These are phyloP conservation scores for Phaenicophaeus curvirostris DNA, from an alignment of 2,797 vertebrate species.

Conservation along the genomic window DNA sequence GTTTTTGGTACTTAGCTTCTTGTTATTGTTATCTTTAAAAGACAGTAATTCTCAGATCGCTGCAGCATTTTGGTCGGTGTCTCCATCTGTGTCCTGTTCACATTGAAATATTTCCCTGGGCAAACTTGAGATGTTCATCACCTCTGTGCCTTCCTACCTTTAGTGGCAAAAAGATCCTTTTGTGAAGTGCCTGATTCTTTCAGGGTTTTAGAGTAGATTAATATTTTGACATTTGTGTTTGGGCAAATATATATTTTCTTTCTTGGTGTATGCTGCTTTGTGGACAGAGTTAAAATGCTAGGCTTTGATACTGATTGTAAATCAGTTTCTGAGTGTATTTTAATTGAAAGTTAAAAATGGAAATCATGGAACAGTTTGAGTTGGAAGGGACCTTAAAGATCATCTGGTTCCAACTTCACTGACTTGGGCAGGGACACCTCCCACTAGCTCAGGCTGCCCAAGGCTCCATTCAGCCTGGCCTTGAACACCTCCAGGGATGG, in stretches of 20 bases:
- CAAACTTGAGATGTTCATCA: background rate
- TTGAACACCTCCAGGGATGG: no score
- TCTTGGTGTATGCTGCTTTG: background rate
- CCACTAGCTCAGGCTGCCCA: no score
- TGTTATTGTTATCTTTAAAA: background rate
- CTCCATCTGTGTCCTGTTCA: background rate
- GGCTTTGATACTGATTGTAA: background rate
- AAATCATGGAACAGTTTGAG: no score
- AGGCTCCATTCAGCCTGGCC: no score
- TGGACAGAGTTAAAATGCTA: background rate
- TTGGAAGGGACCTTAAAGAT: no score
- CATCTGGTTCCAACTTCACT: no score
- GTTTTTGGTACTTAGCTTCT: background rate
- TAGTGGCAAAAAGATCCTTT: background rate
- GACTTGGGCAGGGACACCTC: no score
- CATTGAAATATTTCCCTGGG: background rate
- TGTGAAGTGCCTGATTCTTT: background rate
- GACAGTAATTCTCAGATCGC: background rate
- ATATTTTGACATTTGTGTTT: background rate
- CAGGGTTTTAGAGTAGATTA: background rate
- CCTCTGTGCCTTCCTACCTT: background rate
- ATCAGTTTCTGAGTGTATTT: background rate
- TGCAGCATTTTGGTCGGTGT: background rate
- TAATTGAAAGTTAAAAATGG: background rate
- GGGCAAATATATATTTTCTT: background rate